Conservation (phyloP, 2,113 vertebrate genomes). For the Laticauda colubrina region DNA sequence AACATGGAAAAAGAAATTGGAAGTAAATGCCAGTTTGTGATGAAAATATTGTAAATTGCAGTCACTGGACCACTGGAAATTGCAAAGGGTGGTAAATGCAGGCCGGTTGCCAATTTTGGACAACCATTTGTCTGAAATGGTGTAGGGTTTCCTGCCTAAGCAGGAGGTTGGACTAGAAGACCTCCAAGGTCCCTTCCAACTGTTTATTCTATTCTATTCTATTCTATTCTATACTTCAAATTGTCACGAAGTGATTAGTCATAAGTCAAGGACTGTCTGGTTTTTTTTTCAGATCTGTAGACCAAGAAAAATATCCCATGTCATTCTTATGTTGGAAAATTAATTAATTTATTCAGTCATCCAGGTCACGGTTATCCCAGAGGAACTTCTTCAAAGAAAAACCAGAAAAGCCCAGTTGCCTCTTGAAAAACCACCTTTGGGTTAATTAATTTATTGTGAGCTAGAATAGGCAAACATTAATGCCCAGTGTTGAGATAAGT, state of each 20-base stretch:
- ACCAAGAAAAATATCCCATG: neutral
- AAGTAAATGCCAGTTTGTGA: neutral
- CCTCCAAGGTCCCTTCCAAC: too few relatives aligned
- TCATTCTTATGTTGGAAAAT: neutral
- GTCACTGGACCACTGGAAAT: neutral
- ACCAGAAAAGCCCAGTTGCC: too few relatives aligned
- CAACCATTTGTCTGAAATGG: too few relatives aligned
- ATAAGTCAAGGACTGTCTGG: too few relatives aligned
- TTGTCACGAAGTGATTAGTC: neutral
- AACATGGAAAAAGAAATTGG: too few relatives aligned
- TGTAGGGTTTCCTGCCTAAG: too few relatives aligned
- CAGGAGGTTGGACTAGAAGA: too few relatives aligned
- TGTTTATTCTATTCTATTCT: too few relatives aligned
- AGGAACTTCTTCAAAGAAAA: too few relatives aligned
- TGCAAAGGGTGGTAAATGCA: neutral
- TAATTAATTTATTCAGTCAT: neutral
- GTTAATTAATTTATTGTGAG: neutral
- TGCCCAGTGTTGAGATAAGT: constrained; percentile 10
- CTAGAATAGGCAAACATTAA: neutral
- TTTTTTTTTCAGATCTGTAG: neutral
- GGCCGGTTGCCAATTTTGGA: neutral
- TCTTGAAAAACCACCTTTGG: too few relatives aligned
- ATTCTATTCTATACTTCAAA: neutral
- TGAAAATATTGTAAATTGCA: neutral
- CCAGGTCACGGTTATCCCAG: too few relatives aligned